Conservation (phyloP, 2,888 invertebrate genomes). For the Ectemnius continuus region DNA sequence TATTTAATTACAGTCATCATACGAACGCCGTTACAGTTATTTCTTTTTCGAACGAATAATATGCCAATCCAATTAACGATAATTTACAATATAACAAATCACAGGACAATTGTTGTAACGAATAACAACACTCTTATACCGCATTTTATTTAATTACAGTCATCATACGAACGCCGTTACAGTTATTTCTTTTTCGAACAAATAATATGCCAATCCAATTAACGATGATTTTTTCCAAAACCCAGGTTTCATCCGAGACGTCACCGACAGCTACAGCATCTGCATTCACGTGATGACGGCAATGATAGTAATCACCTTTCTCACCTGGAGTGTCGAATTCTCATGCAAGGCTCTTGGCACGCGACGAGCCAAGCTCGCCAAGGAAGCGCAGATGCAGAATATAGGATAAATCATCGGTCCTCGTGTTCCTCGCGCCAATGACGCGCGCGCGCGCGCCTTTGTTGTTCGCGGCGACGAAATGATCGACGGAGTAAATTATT, state of each 20-base stretch:
- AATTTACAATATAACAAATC: no score
- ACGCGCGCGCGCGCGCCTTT: no score
- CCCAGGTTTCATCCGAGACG: conserved; percentile 72
- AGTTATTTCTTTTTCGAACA: not conserved
- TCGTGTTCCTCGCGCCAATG: not conserved
- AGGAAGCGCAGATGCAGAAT: conserved; percentile 13
- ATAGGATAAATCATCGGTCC: conserved; percentile 24
- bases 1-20: no score
- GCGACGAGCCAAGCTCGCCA: conserved; percentile 17
- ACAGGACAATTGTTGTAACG: no score
- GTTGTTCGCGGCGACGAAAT: no score
- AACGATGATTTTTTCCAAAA: not conserved
- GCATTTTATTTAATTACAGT: no score
- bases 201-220: no score
- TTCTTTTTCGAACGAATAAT: no score
- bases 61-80: no score
- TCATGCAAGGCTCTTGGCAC: conserved; percentile 35
- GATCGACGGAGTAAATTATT: no score
- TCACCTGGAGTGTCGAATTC: conserved; percentile 65
- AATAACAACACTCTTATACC: not conserved
- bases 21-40: no score
- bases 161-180: not conserved
- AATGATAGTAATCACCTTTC: conserved; percentile 66
- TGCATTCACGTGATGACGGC: conserved; percentile 73
- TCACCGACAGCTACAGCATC: conserved; percentile 69